These are phyloP conservation scores for Drosophila pseudoobscura DNA, from an alignment of 1,140 invertebrate species.

Conservation along the genomic window DNA sequence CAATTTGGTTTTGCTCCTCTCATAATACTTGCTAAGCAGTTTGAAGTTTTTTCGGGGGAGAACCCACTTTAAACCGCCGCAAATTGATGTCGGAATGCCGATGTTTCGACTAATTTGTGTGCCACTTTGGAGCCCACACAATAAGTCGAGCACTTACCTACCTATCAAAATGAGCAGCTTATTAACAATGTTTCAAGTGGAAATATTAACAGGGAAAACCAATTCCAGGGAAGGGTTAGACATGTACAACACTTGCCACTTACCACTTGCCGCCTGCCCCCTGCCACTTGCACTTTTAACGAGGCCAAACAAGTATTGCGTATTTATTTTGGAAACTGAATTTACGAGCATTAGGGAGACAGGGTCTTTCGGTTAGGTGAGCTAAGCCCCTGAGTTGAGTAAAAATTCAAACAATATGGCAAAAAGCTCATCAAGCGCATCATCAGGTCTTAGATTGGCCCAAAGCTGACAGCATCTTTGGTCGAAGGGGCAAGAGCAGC, in stretches of 20 bases:
- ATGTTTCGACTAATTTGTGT: conserved; percentile 54
- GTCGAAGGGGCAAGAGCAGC: conserved; percentile 4
- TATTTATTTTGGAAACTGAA: conserved; percentile 34
- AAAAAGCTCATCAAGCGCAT: conserved; percentile 73
- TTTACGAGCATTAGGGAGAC: conserved; percentile 26
- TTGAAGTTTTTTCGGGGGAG: conserved; percentile 43
- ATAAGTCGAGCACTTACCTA: conserved; percentile 15
- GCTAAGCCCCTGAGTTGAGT: conserved; percentile 32
- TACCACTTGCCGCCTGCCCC: not conserved
- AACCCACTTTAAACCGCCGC: conserved; percentile 48
- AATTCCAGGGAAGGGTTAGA: not conserved
- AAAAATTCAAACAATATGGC: conserved; percentile 73
- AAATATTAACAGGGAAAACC: not conserved
- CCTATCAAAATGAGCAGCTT: conserved; percentile 26
- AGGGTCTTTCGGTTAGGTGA: conserved; percentile 17
- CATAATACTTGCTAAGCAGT: conserved; percentile 54
- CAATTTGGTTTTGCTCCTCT: conserved; percentile 53
- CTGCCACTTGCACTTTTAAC: not conserved
- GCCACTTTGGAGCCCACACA: conserved; percentile 14
- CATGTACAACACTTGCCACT: not conserved
- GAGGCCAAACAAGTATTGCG: no score
- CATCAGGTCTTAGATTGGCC: conserved; percentile 63
- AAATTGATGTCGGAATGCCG: conserved; percentile 47
- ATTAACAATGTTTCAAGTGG: conserved; percentile 16
- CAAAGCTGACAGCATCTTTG: conserved; percentile 48